These are phyloP conservation scores for Coptodon bakossiorum DNA, from an alignment of 2,113 vertebrate genomes.

Conservation along the genomic window DNA sequence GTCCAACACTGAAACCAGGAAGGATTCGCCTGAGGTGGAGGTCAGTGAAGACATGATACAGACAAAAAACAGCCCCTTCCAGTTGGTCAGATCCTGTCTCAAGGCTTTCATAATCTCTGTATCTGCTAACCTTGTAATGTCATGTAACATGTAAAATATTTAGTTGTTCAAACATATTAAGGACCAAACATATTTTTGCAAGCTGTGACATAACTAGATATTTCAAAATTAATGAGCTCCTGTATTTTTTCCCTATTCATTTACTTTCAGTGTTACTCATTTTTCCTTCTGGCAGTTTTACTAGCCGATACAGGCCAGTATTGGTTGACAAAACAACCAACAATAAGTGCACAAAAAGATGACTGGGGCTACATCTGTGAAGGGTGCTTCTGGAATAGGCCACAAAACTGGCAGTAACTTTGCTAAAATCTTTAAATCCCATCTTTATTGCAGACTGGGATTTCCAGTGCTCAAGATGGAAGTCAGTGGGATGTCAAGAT, in stretches of 20 bases:
- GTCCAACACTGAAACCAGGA: background rate
- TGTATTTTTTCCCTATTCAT: background rate
- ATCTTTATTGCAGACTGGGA: background rate
- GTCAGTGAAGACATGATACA: background rate
- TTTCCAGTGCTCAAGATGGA: conserved; percentile 38
- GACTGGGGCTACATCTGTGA: background rate
- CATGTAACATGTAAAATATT: background rate
- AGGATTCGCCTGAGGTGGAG: background rate
- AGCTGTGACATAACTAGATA: background rate
- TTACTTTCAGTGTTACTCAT: background rate
- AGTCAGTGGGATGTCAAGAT: conserved; percentile 7
- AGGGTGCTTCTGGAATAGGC: background rate
- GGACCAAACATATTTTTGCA: background rate
- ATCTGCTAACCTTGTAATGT: background rate
- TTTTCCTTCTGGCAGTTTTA: background rate
- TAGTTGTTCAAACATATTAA: background rate
- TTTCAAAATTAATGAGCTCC: background rate
- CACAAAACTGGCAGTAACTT: background rate
- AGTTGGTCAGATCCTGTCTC: conserved; percentile 9
- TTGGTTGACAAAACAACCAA: background rate
- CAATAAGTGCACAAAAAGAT: background rate
- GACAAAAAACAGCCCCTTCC: background rate
- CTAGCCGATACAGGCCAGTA: background rate
- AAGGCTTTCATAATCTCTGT: background rate
- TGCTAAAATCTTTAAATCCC: background rate